Conservation (phyloP, 2,888 invertebrate species). For the Actias luna region DNA sequence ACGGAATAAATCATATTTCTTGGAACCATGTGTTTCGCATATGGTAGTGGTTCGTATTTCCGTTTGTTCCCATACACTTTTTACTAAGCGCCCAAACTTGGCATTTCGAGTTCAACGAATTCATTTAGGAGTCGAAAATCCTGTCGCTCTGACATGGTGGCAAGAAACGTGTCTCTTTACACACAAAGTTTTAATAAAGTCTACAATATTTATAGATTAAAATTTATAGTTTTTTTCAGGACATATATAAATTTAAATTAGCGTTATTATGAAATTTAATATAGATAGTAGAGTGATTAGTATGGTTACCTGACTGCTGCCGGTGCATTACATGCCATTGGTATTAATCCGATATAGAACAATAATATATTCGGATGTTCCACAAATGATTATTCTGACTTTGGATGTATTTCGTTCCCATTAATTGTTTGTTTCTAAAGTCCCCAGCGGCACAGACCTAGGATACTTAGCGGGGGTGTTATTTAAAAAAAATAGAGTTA, state of each 20-base stretch:
- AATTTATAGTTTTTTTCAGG: not conserved
- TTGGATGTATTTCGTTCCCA: no score
- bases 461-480: no score
- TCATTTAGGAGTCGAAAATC: conserved; percentile 42
- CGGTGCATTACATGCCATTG: no score
- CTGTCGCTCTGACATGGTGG: conserved; percentile 7
- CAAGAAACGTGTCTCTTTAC: not conserved
- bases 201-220: not conserved
- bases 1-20: conserved; percentile 42
- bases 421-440: no score
- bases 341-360: not conserved
- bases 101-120: conserved; percentile 63
- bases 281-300: no score
- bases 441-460: no score
- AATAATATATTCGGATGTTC: no score
- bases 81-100: conserved; percentile 44
- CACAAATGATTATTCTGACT: no score
- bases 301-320: no score
- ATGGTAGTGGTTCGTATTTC: conserved; percentile 72
- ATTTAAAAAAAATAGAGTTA: no score
- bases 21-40: conserved; percentile 56
- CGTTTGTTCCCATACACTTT: conserved; percentile 57
- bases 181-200: not conserved
- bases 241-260: no score
- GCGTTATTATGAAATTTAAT: no score